Base-by-base conservation (phyloP, 2,797 vertebrate species). In the Champsocephalus esox region DNA sequence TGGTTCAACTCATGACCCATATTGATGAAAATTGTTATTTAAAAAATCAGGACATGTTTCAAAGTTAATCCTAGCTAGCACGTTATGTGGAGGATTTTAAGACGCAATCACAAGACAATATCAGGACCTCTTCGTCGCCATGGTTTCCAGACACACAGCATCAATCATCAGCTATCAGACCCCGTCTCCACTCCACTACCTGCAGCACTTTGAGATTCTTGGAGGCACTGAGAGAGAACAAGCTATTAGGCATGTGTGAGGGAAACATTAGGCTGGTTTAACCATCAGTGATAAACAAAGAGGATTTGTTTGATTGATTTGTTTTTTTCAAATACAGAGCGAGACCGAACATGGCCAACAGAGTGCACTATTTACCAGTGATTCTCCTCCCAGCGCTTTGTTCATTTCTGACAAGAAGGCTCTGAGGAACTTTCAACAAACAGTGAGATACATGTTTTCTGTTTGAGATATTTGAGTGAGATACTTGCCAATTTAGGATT, bases 321-420 rank as follows among this genome's bases (percentile, higher is more conserved):
- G 28, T 45, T 28, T 28, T 19, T 4, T 63, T 34, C 2, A 75
- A 45, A 17, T 24, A 55, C 12, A 70, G 19, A 4, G 28, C 28
- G 28, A 28, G 10, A 75, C 60, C 52, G 32, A 34, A 3, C 17
- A 16, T 73, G 55, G 8, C 88, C 93, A 88, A 68, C 54, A 92
- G 92, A 88, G 88, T 52, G 90, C 9, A 77, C 89, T 71, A 58
- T 76, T 19, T 19, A 74, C 51, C 63, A 70, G 19, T 55, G 14
- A 44, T 12, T 19, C 60, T 19, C 3, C 9, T 24, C 48, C 6
- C 9, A 17, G 65, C n/a, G 38, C 34, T 45, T 16, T 61, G 16
- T 10, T 66, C 4, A 2, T 49, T 4, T 66, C 46, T 62, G 24
- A 56, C 2, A 60, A 43, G 41, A 12, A 2, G 12, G 8, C 10